Evolutionary conservation across 2,888 invertebrate species (phyloP).

Genomic region (Antheraea yamamai): DNA sequence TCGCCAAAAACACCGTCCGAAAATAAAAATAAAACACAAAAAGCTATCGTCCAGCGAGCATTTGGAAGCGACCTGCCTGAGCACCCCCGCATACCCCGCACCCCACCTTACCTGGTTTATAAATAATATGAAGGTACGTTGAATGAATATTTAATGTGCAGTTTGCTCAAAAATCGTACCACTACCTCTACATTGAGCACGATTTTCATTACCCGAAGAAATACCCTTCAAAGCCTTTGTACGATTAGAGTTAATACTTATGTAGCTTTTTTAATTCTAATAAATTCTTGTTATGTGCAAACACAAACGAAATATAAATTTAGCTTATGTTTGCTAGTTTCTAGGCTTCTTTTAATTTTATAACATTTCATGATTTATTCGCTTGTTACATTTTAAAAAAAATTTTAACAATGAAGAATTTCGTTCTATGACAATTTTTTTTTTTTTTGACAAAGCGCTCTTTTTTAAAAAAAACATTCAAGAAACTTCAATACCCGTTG

Average conservation of each 20-base stretch:
- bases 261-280: not conserved
- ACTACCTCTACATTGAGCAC: constrained; percentile 18
- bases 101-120: constrained; percentile 90
- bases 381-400: not conserved
- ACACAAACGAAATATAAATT: not conserved
- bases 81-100: constrained; percentile 86
- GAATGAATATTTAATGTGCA: constrained; percentile 14
- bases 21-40: constrained; percentile 86
- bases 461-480: too few relatives aligned
- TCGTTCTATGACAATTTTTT: too few relatives aligned
- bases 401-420: not conserved
- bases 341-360: not conserved
- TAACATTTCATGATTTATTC: not conserved
- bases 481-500: too few relatives aligned
- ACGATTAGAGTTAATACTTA: not conserved
- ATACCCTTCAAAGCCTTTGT: constrained; percentile 9
- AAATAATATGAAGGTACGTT: constrained; percentile 86
- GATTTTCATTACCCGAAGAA: constrained; percentile 19
- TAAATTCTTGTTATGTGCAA: not conserved
- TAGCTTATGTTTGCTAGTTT: not conserved
- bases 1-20: constrained; percentile 86
- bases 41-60: constrained; percentile 85
- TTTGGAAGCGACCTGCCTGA: constrained; percentile 88
- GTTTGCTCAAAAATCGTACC: constrained; percentile 1
- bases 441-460: too few relatives aligned